phyloP scores from a whole-genome alignment of 1,140 invertebrate species.

The Ericerus pela region DNA sequence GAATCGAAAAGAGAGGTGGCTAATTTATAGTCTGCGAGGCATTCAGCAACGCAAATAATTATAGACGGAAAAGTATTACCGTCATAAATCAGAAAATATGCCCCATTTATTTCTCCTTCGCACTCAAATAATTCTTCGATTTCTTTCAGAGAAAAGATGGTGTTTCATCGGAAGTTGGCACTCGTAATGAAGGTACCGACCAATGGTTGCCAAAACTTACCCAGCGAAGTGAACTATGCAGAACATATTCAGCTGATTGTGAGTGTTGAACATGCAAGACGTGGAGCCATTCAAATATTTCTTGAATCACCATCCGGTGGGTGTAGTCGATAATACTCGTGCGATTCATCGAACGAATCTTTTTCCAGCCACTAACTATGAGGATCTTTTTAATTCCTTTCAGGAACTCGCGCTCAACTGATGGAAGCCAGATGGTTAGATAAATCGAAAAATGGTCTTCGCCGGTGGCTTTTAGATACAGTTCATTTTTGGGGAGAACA shows the following conservation, averaged over 20 bases:
- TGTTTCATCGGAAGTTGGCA: not conserved
- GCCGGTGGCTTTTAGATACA: slow-evolving; percentile 75
- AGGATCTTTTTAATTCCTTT: not conserved
- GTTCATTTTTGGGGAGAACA: slow-evolving; percentile 84
- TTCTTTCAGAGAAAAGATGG: no score
- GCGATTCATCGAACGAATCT: not conserved
- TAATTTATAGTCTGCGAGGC: no score
- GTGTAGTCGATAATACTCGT: slow-evolving; percentile 10
- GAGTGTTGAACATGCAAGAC: slow-evolving; percentile 46
- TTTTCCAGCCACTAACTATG: not conserved
- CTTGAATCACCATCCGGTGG: slow-evolving; percentile 53
- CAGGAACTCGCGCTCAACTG: slow-evolving; percentile 52
- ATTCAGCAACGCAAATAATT: no score
- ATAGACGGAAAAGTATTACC: no score
- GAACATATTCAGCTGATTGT: slow-evolving; percentile 67
- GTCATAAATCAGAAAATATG: no score
- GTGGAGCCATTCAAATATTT: slow-evolving; percentile 56
- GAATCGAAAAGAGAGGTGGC: no score
- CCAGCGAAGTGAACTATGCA: slow-evolving; percentile 44
- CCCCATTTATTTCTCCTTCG: no score
- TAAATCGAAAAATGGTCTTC: slow-evolving; percentile 50
- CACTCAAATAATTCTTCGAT: no score
- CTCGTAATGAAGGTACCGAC: slow-evolving; percentile 32
- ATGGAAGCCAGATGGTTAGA: slow-evolving; percentile 54
- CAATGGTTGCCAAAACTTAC: slow-evolving; percentile 31